Percentiles rank a stretch among this genome's conserved stretches.
phyloP scores from a whole-genome alignment of 2,797 vertebrate genomes.

The Callimico goeldii region DNA sequence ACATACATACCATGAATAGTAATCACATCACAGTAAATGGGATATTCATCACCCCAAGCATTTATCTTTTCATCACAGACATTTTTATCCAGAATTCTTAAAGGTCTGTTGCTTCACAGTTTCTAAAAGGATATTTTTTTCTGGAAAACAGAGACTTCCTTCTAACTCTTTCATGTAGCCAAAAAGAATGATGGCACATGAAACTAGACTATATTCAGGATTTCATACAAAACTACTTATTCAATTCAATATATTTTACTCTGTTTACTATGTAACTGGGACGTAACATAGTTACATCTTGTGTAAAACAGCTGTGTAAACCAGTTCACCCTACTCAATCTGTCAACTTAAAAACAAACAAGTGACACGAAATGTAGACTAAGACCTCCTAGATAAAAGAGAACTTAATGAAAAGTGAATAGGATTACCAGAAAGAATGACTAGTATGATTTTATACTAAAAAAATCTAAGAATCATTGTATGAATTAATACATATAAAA shows the following conservation, averaged over 20 bases:
- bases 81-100: conserved; percentile 42
- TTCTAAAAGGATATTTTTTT: conserved; percentile 6
- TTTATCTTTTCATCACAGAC: neutral
- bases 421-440: neutral
- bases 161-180: neutral
- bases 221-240: neutral
- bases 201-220: neutral
- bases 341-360: neutral
- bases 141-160: neutral
- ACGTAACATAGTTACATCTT: neutral
- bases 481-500: neutral
- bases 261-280: neutral
- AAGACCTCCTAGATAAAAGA: neutral
- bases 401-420: neutral
- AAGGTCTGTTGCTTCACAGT: neutral
- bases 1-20: neutral
- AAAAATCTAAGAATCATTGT: neutral
- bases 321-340: neutral
- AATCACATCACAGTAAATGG: neutral
- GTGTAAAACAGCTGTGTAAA: neutral
- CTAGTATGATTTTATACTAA: neutral
- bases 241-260: neutral
- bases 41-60: neutral
- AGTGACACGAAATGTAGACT: neutral
- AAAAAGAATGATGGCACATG: neutral